Evolutionary conservation across 2,888 invertebrate species (phyloP), one percentile per base, ranked within the genome.

Genomic region (Andrena bicolor): DNA sequence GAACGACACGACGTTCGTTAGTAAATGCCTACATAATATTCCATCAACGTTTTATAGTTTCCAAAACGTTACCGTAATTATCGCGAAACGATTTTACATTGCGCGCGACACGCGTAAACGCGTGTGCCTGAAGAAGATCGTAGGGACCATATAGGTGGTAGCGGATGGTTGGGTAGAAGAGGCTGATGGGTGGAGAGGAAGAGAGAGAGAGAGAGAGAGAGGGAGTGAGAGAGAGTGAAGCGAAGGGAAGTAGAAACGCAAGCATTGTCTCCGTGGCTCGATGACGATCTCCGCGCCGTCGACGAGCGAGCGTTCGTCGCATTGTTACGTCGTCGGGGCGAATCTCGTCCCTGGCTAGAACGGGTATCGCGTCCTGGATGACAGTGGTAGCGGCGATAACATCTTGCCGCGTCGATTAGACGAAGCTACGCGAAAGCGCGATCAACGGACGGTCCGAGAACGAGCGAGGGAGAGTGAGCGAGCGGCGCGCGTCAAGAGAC

Each of bases 401-500:
- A 87, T 87, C 87, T 84, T 61, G 13, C 65, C 82, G 89, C 82
- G 89, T 89, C 84, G 81, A 85, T 85, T 84, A 84, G 84, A 83
- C 86, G 78, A 73, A 80, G 82, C 82, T 60, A 58, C 63, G 51
- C 28, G 49, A 51, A 56, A 56, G 66, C 32, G n/a, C 16, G 68
- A 53, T 51, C 30, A 53, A 53, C 53, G 68, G 23, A 58, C 41
- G 56, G 60, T 26, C 32, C 58, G 70, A 60, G 56, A 56, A 56
- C 26, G 23, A 56, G 56, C 26, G 30, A 20, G 56, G n/a, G n/a
- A 13, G 23, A 48, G 58, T 20, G 8, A n/a, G 23, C 35, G 78
- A 48, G 76, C 61, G 77, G 66, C 63, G 79, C 72, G 72, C 82
- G 69, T 74, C 74, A 60, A 75, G 82, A 77, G 81, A 63, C 61